Evolutionary conservation across 1,140 invertebrate species (phyloP).

Genomic region (Phymastichus coffea): DNA sequence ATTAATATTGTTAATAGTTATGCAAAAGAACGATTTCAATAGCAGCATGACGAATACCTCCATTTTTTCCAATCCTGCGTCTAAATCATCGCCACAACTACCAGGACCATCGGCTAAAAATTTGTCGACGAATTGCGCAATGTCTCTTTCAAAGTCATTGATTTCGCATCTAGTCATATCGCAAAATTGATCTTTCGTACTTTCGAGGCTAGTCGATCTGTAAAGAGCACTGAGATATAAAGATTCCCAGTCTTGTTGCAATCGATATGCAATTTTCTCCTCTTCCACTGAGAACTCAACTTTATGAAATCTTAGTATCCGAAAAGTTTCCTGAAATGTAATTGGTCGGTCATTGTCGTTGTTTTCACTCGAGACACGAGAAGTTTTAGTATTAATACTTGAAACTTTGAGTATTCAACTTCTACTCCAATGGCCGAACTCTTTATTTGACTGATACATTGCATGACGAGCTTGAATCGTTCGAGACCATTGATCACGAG

Average conservation of each 20-base stretch:
- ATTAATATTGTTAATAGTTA: neutral
- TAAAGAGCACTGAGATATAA: slow-evolving; percentile 68
- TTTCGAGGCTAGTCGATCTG: slow-evolving; percentile 66
- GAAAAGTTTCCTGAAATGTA: slow-evolving; percentile 46
- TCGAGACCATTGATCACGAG: slow-evolving; percentile 73
- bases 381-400: slow-evolving; percentile 43
- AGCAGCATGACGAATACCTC: slow-evolving; percentile 52
- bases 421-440: slow-evolving; percentile 73
- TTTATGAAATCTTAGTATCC: slow-evolving; percentile 42
- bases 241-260: slow-evolving; percentile 69
- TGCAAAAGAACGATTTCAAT: neutral
- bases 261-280: slow-evolving; percentile 59
- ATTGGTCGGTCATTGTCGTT: neutral
- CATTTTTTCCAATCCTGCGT: slow-evolving; percentile 70
- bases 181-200: slow-evolving; percentile 77
- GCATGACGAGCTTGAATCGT: slow-evolving; percentile 81
- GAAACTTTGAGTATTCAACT: slow-evolving; percentile 67
- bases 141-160: slow-evolving; percentile 65
- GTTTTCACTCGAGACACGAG: neutral
- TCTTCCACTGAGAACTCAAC: slow-evolving; percentile 54
- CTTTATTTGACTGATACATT: slow-evolving; percentile 74
- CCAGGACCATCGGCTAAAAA: slow-evolving; percentile 77
- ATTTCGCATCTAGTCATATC: slow-evolving; percentile 74
- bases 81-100: slow-evolving; percentile 73
- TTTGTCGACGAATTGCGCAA: slow-evolving; percentile 69